Percentiles rank a stretch among this genome's conserved stretches.
Conservation (phyloP, 2,797 vertebrate genomes). For the Xenopus petersii region DNA sequence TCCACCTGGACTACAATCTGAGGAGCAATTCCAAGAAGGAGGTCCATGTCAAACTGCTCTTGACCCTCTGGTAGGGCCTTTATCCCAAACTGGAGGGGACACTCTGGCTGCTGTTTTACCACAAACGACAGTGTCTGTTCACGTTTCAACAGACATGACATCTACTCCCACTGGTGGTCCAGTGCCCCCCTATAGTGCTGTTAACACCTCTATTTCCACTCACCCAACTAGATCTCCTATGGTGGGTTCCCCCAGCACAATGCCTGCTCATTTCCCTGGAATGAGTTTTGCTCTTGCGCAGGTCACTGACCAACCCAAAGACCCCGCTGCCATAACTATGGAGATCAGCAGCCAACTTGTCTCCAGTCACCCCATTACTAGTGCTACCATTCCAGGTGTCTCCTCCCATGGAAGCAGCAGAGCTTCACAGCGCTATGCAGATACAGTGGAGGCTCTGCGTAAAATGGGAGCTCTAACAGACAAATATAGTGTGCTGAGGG, state of each 20-base stretch:
- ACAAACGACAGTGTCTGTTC: background rate
- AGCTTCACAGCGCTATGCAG: slow-evolving; percentile 29
- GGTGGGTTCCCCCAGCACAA: background rate
- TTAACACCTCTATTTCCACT: background rate
- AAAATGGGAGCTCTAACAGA: slow-evolving; percentile 55
- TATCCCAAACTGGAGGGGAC: too few relatives aligned
- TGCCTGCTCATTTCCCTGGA: too few relatives aligned
- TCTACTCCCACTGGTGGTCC: slow-evolving; percentile 1
- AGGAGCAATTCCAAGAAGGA: too few relatives aligned
- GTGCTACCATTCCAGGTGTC: too few relatives aligned
- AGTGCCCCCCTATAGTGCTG: background rate
- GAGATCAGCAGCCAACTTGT: background rate
- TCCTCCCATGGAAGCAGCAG: too few relatives aligned
- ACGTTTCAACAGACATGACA: background rate
- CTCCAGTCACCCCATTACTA: slow-evolving; percentile 6
- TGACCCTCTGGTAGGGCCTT: too few relatives aligned
- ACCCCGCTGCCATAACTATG: background rate
- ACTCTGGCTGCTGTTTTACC: background rate
- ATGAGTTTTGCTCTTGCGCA: background rate
- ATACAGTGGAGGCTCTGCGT: slow-evolving; percentile 60
- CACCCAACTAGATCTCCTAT: background rate
- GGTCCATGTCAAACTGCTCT: too few relatives aligned
- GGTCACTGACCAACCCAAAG: background rate
- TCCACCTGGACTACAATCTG: too few relatives aligned
- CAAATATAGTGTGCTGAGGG: slow-evolving; percentile 59